Evolutionary conservation across 1,140 invertebrate genomes (phyloP).

Genomic region (Eumeta japonica): DNA sequence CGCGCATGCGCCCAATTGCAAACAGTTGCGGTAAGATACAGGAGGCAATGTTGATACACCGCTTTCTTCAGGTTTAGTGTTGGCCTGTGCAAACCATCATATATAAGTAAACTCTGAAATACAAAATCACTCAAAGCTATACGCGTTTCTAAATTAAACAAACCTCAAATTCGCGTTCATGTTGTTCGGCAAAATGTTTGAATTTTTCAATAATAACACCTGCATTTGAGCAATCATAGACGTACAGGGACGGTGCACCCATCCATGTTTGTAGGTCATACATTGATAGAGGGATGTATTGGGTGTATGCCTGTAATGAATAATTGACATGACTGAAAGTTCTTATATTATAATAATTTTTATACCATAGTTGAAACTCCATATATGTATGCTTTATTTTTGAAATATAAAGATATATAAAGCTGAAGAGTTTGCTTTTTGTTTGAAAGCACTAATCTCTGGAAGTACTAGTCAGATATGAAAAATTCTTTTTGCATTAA

Average conservation of each 20-base stretch:
- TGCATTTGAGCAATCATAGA: constrained; percentile 98
- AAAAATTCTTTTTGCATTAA: too few relatives aligned
- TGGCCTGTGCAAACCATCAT: too few relatives aligned
- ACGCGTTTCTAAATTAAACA: too few relatives aligned
- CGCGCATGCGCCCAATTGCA: constrained; percentile 93
- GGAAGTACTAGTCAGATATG: too few relatives aligned
- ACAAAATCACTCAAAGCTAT: too few relatives aligned
- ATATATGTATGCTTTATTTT: too few relatives aligned
- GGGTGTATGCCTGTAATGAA: constrained; percentile 89
- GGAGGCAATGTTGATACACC: constrained; percentile 15
- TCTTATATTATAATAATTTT: too few relatives aligned
- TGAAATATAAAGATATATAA: too few relatives aligned
- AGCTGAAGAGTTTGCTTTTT: too few relatives aligned
- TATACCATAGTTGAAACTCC: constrained; percentile 9
- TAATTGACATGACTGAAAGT: too few relatives aligned
- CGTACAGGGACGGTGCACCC: constrained; percentile 97
- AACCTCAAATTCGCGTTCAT: constrained; percentile 86
- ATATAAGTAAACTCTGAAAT: too few relatives aligned
- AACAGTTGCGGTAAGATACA: constrained; percentile 84
- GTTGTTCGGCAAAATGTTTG: constrained; percentile 87
- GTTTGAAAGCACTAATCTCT: too few relatives aligned
- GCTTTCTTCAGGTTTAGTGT: constrained; percentile 3
- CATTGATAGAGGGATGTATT: constrained; percentile 98
- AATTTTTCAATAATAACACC: constrained; percentile 94
- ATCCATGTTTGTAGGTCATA: constrained; percentile 99